Evolutionary conservation across 2,797 vertebrate species (phyloP).

Genomic region (Garrulus glandarius): DNA sequence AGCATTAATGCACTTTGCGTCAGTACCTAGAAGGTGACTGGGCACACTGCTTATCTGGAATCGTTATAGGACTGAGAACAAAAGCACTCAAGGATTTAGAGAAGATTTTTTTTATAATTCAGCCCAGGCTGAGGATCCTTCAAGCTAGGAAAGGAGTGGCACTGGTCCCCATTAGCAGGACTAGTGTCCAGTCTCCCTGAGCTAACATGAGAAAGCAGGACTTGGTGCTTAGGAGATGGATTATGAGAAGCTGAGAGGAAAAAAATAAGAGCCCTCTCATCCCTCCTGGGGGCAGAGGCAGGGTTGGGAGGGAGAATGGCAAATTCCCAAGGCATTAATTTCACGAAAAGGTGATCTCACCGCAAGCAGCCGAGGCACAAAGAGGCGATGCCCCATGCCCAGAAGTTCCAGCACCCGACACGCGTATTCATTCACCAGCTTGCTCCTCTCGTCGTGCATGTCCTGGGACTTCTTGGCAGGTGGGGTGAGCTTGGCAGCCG

Average conservation of each 20-base stretch:
- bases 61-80: neutral
- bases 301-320: neutral
- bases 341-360: constrained; percentile 82
- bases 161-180: neutral
- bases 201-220: neutral
- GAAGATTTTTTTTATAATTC: neutral
- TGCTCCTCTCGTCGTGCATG: constrained; percentile 81
- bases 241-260: neutral
- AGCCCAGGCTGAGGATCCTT: neutral
- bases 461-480: constrained; percentile 87
- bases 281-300: neutral
- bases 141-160: constrained; percentile 65
- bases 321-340: constrained; percentile 37
- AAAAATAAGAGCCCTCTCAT: neutral
- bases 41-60: neutral
- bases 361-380: constrained; percentile 95
- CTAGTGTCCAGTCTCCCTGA: neutral
- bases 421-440: constrained; percentile 87
- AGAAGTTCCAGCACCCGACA: constrained; percentile 92
- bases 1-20: constrained; percentile 1
- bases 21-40: neutral
- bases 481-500: constrained; percentile 83
- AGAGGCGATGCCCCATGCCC: constrained; percentile 98
- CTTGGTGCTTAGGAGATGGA: neutral
- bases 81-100: constrained; percentile 18